phyloP scores from a whole-genome alignment of 2,797 vertebrate species.

The Ataeniobius toweri region DNA sequence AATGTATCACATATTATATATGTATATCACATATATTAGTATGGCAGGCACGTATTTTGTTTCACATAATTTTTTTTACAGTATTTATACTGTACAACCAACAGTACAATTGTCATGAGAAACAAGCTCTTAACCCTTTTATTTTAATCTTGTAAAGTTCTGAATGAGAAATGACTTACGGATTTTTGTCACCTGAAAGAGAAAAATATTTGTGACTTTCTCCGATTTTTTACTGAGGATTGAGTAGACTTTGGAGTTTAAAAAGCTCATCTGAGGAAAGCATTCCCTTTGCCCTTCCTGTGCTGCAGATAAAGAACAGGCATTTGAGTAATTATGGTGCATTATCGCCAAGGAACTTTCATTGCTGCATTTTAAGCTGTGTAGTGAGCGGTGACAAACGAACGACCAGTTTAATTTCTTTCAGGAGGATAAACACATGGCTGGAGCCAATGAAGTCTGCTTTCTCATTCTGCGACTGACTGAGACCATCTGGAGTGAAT shows the following conservation, averaged over 20 bases:
- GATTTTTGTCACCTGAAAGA: constrained; percentile 15
- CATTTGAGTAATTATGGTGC: constrained; percentile 79
- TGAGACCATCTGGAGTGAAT: constrained; percentile 79
- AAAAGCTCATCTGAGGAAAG: constrained; percentile 63
- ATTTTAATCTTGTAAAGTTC: constrained; percentile 24
- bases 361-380: constrained; percentile 78
- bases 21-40: constrained; percentile 13
- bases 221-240: constrained; percentile 27
- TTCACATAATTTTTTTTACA: constrained; percentile 40
- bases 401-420: constrained; percentile 76
- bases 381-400: constrained; percentile 77
- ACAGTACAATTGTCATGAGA: background rate
- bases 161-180: constrained; percentile 28
- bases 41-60: background rate
- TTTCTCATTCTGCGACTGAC: constrained; percentile 76
- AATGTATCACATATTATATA: constrained; percentile 66
- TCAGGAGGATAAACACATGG: constrained; percentile 80
- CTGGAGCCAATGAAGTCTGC: constrained; percentile 74
- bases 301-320: constrained; percentile 76
- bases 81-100: constrained; percentile 14
- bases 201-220: constrained; percentile 30
- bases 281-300: constrained; percentile 68
- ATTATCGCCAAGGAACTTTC: constrained; percentile 78
- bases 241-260: constrained; percentile 44
- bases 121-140: constrained; percentile 1